Evolutionary conservation across 2,113 vertebrate species (phyloP), one percentile per base, ranked within the genome.

Genomic region (Semicossyphus pulcher): DNA sequence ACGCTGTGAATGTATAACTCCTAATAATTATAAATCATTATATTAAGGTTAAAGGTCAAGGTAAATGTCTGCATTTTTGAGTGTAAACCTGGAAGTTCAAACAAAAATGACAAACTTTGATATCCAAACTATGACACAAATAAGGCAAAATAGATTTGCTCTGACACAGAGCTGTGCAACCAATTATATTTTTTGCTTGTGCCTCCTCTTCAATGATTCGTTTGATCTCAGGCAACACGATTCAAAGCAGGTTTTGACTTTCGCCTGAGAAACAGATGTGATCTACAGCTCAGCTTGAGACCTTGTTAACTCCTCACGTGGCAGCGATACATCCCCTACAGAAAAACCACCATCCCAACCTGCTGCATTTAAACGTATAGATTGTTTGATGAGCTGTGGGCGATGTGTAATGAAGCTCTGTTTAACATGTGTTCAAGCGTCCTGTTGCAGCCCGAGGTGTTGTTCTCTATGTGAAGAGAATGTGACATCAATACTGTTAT

Each of bases 401-500:
- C 21, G 1, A 37, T 18, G 20, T 75, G 51, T 51, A 25, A 64
- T 29, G 45, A 59, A 23, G 56, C 49, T 45, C 26, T 51, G 52
- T 70, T 44, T 20, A 61, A 47, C 52, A 34, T 41, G 47, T 51
- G 26, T 42, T 21, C 26, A 47, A 20, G 7, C 42, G 2, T 57
- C 56, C 52, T 18, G 56, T 62, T 36, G 49, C 44, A 51, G 42
- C 42, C 26, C 4, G 25, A 56, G 72, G 51, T 26, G 7, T 7
- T 32, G 32, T 59, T 76, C 47, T 49, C 56, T 56, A 52, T 60
- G 28, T 67, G 20, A 71, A 73, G 41, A 63, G 32, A 61, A 56
- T 62, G 42, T 21, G 59, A 21, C 28, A 32, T 77, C 78, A 65
- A 70, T 75, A 54, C 28, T 54, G 42, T 52, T n/a, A 57, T 54